phyloP scores from a whole-genome alignment of 2,113 vertebrate species.

The Camelus dromedarius region DNA sequence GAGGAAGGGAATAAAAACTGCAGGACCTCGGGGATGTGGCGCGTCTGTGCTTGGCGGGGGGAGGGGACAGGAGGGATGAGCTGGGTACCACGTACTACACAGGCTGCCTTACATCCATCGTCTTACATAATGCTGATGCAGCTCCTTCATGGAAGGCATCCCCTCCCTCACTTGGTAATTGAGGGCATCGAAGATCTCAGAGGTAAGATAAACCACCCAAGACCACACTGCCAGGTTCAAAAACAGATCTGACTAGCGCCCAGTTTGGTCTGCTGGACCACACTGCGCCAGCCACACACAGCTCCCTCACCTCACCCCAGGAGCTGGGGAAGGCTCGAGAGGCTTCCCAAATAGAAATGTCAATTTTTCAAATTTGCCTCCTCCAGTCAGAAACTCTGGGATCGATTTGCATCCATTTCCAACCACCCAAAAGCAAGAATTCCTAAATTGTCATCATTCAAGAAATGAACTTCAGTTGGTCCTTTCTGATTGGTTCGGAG shows the following conservation, averaged over 20 bases:
- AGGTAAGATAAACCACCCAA: background rate
- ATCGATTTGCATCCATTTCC: background rate
- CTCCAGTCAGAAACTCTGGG: background rate
- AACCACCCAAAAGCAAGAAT: background rate
- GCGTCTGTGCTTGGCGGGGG: background rate
- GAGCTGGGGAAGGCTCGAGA: background rate
- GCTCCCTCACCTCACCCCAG: background rate
- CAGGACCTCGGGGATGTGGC: background rate
- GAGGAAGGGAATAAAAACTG: background rate
- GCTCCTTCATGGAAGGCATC: background rate
- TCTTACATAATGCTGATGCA: background rate
- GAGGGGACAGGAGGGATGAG: background rate
- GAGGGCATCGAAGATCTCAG: background rate
- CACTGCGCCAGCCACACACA: background rate
- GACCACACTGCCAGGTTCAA: background rate
- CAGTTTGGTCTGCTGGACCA: background rate
- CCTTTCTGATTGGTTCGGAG: background rate
- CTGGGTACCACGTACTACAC: fast-evolving
- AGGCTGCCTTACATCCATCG: fast-evolving
- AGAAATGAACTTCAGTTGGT: background rate
- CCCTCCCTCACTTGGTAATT: background rate
- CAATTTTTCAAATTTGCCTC: background rate
- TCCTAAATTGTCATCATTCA: background rate
- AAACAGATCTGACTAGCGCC: background rate
- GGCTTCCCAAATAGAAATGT: background rate